phyloP scores from a whole-genome alignment of 1,140 invertebrate species.

The Venturia canescens region DNA sequence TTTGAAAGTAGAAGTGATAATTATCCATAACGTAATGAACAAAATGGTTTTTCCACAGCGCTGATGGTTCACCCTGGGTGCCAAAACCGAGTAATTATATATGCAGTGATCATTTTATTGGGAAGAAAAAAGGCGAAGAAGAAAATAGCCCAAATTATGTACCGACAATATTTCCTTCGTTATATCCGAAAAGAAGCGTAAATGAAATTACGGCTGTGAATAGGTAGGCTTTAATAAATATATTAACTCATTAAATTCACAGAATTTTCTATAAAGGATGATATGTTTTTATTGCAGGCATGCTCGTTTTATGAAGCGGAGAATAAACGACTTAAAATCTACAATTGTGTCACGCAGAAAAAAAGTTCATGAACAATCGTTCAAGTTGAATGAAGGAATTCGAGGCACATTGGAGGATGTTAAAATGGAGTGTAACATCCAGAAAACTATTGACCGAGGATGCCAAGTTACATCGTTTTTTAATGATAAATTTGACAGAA shows the following conservation, averaged over 20 bases:
- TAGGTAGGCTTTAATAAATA: slow-evolving; percentile 5
- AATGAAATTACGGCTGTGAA: slow-evolving; percentile 33
- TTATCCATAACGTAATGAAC: slow-evolving; percentile 4
- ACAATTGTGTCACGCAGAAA: background rate
- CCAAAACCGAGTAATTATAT: slow-evolving; percentile 52
- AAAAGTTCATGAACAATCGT: slow-evolving; percentile 15
- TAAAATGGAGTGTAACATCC: slow-evolving; percentile 29
- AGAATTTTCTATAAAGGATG: background rate
- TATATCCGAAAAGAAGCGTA: slow-evolving; percentile 52
- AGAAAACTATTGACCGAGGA: slow-evolving; percentile 30
- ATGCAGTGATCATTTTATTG: slow-evolving; percentile 56
- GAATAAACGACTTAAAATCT: slow-evolving; percentile 1
- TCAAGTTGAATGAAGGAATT: background rate
- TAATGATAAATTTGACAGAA: slow-evolving; percentile 20
- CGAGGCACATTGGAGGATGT: background rate
- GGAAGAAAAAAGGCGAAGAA: slow-evolving; percentile 48
- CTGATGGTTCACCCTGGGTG: slow-evolving; percentile 52
- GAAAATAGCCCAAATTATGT: slow-evolving; percentile 50
- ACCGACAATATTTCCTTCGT: slow-evolving; percentile 52
- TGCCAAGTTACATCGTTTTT: slow-evolving; percentile 42
- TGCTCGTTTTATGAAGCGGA: slow-evolving; percentile 39
- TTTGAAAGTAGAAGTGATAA: background rate
- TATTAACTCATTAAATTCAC: slow-evolving; percentile 21
- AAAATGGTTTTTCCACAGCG: slow-evolving; percentile 49
- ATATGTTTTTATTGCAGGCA: slow-evolving; percentile 28